phyloP scores from a whole-genome alignment of 2,113 vertebrate genomes.

The Hippopotamus amphibius region DNA sequence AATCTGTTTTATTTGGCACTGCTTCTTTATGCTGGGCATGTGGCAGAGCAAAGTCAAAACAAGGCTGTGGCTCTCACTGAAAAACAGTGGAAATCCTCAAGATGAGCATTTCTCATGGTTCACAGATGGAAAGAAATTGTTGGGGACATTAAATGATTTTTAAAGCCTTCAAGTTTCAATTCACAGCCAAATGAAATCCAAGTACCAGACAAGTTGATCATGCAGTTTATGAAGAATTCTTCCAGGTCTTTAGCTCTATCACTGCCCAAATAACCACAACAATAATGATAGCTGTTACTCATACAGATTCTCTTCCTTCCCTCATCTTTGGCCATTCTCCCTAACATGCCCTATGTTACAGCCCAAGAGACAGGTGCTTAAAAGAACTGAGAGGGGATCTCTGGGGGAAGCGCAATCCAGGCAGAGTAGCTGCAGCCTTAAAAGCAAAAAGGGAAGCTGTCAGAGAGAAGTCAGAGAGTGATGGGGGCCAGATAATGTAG shows the following conservation, averaged over 20 bases:
- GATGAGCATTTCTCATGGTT: not conserved
- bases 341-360: too few species aligned
- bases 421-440: not conserved
- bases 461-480: not conserved
- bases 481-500: not conserved
- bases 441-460: not conserved
- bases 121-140: not conserved
- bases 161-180: not conserved
- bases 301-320: not conserved
- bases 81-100: not conserved
- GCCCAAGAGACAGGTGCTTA: not conserved
- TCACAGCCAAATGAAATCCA: conserved; percentile 28
- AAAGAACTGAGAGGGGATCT: not conserved
- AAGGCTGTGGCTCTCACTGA: not conserved
- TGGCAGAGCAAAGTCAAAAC: not conserved
- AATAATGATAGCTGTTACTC: not conserved
- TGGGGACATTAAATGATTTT: not conserved
- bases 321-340: not conserved
- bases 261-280: not conserved
- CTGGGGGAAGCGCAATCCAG: not conserved
- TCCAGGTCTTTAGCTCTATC: not conserved
- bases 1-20: conserved; percentile 1
- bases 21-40: not conserved
- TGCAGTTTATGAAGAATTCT: conserved; percentile 12
- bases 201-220: not conserved